These are phyloP conservation scores for Zhuqinia jingwanae DNA, from an alignment of 2,888 invertebrate species.

Conservation along the genomic window DNA sequence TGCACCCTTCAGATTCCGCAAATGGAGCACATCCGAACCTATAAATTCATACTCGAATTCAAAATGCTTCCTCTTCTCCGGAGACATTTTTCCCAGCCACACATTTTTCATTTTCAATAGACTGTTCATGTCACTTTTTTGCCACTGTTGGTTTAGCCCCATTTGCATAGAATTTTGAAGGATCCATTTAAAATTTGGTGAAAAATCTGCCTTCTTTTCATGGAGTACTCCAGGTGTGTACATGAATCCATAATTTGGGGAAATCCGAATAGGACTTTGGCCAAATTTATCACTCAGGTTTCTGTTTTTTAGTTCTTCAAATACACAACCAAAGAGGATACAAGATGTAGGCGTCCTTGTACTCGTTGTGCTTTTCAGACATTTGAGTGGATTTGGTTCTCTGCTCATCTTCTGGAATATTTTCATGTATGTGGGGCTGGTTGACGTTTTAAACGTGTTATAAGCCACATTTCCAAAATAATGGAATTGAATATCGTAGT, in stretches of 20 bases:
- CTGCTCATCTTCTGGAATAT: slow-evolving; percentile 41
- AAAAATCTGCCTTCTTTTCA: slow-evolving; percentile 32
- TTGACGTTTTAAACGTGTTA: slow-evolving; percentile 57
- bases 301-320: slow-evolving; percentile 36
- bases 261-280: slow-evolving; percentile 20
- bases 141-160: slow-evolving; percentile 53
- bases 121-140: neutral
- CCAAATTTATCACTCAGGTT: slow-evolving; percentile 56
- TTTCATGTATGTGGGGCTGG: slow-evolving; percentile 17
- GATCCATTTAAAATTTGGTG: slow-evolving; percentile 40
- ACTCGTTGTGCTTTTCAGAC: slow-evolving; percentile 29
- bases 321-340: slow-evolving; percentile 28
- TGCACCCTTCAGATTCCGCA: slow-evolving; percentile 54
- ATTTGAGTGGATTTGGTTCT: slow-evolving; percentile 40
- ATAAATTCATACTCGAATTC: too few relatives aligned
- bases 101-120: slow-evolving; percentile 8
- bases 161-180: slow-evolving; percentile 35
- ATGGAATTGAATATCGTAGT: slow-evolving; percentile 53
- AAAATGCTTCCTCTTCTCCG: neutral
- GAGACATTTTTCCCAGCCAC: slow-evolving; percentile 11
- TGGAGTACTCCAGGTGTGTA: slow-evolving; percentile 24
- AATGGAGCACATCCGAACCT: slow-evolving; percentile 7
- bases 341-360: neutral
- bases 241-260: slow-evolving; percentile 40
- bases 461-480: slow-evolving; percentile 57